These are phyloP conservation scores for Dendroctonus ponderosae DNA, from an alignment of 1,140 invertebrate genomes.

Conservation along the genomic window DNA sequence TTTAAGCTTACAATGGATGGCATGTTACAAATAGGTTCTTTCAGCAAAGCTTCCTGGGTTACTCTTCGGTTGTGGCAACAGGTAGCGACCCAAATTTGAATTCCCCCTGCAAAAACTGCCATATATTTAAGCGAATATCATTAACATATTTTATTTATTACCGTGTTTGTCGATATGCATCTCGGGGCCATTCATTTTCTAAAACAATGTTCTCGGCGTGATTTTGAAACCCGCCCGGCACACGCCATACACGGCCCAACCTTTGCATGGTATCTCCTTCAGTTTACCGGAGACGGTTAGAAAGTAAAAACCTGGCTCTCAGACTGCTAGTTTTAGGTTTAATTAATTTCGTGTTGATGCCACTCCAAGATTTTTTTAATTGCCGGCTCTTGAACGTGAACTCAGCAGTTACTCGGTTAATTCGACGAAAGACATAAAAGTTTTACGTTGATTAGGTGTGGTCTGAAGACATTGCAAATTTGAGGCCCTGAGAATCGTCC, in stretches of 20 bases:
- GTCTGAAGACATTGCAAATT: too few species aligned
- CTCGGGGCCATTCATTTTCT: conserved; percentile 35
- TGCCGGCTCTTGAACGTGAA: too few species aligned
- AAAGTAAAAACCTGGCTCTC: neutral
- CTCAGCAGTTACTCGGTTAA: too few species aligned
- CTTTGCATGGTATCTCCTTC: conserved; percentile 27
- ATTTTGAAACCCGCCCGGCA: conserved; percentile 36
- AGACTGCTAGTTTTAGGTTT: too few species aligned
- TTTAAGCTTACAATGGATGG: too few species aligned
- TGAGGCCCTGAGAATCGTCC: too few species aligned
- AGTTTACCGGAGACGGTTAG: conserved; percentile 7
- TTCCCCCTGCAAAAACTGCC: conserved; percentile 12
- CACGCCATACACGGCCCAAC: conserved; percentile 33
- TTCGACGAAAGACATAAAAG: too few species aligned
- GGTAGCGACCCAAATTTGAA: conserved; percentile 19
- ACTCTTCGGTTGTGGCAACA: neutral
- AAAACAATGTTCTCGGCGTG: conserved; percentile 36
- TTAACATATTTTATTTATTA: conserved; percentile 37
- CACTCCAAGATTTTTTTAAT: too few species aligned
- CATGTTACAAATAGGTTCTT: too few species aligned
- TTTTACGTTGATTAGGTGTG: too few species aligned
- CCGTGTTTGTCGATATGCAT: conserved; percentile 31
- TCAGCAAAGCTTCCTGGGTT: too few species aligned
- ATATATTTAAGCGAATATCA: conserved; percentile 33
- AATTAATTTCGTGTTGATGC: too few species aligned